phyloP scores from a whole-genome alignment of 2,888 invertebrate species.

The Acrobasis suavella region DNA sequence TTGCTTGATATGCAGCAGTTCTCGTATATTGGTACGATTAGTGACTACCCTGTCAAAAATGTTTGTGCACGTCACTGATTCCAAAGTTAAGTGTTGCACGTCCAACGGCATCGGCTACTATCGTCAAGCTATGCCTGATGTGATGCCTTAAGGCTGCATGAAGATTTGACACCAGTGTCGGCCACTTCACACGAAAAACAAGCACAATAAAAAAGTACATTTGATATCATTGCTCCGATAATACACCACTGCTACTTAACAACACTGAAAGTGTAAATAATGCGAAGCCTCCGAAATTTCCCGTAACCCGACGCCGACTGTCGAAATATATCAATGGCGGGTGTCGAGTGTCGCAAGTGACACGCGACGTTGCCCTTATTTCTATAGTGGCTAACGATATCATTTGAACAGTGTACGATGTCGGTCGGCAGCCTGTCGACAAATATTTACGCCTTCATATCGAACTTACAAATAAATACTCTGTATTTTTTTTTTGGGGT shows the following conservation, averaged over 20 bases:
- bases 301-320: constrained; percentile 43
- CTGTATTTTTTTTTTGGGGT: too few species aligned
- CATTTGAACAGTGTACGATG: constrained; percentile 15
- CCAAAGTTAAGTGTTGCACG: too few species aligned
- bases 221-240: neutral
- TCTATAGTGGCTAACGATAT: constrained; percentile 33
- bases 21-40: too few species aligned
- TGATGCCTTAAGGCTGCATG: too few species aligned
- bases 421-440: neutral
- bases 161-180: too few species aligned
- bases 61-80: too few species aligned
- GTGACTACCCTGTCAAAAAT: too few species aligned
- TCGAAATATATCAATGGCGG: constrained; percentile 46
- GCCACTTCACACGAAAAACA: too few species aligned
- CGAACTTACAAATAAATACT: neutral
- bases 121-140: too few species aligned
- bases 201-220: neutral
- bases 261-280: constrained; percentile 25
- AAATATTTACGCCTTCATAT: neutral
- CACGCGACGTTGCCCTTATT: constrained; percentile 39
- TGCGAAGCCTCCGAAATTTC: constrained; percentile 41
- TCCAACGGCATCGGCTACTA: too few species aligned
- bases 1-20: too few species aligned
- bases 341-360: constrained; percentile 45
- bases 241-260: neutral